Percentiles rank a stretch among this genome's conserved stretches.
Evolutionary conservation across 2,888 invertebrate species (phyloP).

Genomic region (Lasioglossum vierecki): DNA sequence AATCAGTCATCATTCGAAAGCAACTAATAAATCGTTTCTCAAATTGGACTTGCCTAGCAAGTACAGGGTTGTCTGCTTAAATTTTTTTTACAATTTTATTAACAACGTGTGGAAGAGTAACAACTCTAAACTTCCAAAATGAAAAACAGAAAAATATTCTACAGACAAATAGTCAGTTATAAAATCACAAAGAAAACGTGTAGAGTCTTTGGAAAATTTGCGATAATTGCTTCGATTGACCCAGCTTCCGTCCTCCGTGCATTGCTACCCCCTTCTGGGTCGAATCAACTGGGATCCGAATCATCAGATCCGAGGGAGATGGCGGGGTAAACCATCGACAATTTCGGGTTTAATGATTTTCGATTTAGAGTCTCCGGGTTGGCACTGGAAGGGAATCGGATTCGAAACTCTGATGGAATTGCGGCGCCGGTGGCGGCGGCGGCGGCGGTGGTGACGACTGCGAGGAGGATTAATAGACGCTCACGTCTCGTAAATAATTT

Average conservation of each 20-base stretch:
- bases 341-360: slow-evolving; percentile 5
- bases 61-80: too few species aligned
- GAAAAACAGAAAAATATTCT: too few species aligned
- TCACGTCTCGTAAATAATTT: slow-evolving; percentile 24
- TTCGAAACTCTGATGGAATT: slow-evolving; percentile 4
- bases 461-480: slow-evolving; percentile 23
- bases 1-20: neutral
- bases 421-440: slow-evolving; percentile 13
- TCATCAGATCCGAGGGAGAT: neutral
- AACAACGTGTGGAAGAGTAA: too few species aligned
- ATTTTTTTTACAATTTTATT: too few species aligned
- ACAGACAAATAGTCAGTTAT: too few species aligned
- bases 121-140: too few species aligned
- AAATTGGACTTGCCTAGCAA: too few species aligned
- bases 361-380: slow-evolving; percentile 3
- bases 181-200: too few species aligned
- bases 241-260: neutral
- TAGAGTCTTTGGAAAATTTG: too few species aligned
- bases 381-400: slow-evolving; percentile 19
- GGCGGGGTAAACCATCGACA: neutral
- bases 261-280: neutral
- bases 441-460: neutral
- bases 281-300: neutral
- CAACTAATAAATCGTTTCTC: neutral
- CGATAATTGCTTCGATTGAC: too few species aligned